Base-by-base conservation (phyloP, 2,797 vertebrate genomes). In the Falco cherrug region DNA sequence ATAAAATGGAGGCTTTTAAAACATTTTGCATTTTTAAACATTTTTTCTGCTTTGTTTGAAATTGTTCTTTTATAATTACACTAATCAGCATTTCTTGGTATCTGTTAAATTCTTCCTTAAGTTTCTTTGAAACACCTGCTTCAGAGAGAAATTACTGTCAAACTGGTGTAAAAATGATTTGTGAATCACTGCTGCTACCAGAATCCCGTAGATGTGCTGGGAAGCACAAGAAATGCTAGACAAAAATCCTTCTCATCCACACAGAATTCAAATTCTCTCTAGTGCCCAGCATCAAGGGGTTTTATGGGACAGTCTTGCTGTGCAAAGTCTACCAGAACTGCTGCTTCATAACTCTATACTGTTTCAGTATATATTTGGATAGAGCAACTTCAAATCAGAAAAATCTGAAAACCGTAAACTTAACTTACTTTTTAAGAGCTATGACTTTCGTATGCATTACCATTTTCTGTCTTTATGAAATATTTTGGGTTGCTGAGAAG, bases 1-100 rank as follows among this genome's bases (percentile, higher is more conserved):
- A 80, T 57, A 35, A 73, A 78, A 31, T n/a, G 0, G 12, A 50
- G 39, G 1, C 0, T 1, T 25, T 59, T 77, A 11, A n/a, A 92
- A 33, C 4, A 37, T 73, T 64, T 63, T 50, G 6, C 2, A 26
- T 29, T 57, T 56, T 78, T 79, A 61, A 48, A n/a, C 4, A 2
- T 21, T 45, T 37, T 91, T 53, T 75, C 69, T 8, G 37, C 15
- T 79, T 75, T 8, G 3, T 60, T 51, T 88, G 31, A 35, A 92
- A 50, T 39, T 21, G 2, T 39, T 87, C 12, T 56, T 85, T 81
- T 24, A 31, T 51, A 48, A 25, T 63, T 7, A 39, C 6, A 35
- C 4, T 22, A 35, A 68, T n/a, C 26, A 53, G 16, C n/a, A 17
- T 57, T 45, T 18, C 21, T 50, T 81, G 37, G 1, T 68, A 48